Evolutionary conservation across 2,113 vertebrate genomes (phyloP), one percentile per base, ranked within the genome.

Genomic region (Ptilorrhoa leucosticta): DNA sequence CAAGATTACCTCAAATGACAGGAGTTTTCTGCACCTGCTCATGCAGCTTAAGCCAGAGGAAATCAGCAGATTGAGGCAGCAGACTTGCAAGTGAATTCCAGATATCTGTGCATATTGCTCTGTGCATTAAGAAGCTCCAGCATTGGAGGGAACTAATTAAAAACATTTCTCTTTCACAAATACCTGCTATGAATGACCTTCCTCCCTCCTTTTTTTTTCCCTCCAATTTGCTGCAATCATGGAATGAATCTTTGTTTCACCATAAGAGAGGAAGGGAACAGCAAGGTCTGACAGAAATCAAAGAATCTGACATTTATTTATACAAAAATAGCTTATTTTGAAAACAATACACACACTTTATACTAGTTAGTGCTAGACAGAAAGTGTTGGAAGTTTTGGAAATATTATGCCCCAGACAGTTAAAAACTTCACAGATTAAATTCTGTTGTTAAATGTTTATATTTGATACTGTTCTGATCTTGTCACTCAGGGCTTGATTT

Each of bases 371-470:
- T 40, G 65, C 56, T 51, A 33, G 42, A 79, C 50, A 90, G 61
- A 84, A 85, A 77, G 82, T 23, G 77, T 15, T 95, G 78, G 73
- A 50, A 88, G 54, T 79, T 89, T 90, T 71, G 78, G 92, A 93
- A 93, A 54, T 39, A 13, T 10, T 21, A 65, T 57, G 63, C 50
- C 42, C 71, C 63, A 70, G 51, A 63, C 54, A 56, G n/a, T 83
- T 56, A 30, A 77, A 65, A 73, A 20, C 11, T n/a, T 73, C 12
- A 65, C 33, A 77, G 58, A 50, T 40, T 40, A 23, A 91, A 35
- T 84, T 75, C 33, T 45, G 26, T 14, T 79, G 12, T 60, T 90
- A 37, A 21, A 45, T 17, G 23, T 21, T 70, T 79, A 0, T 37
- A 15, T 80, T 80, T 90, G 15, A 42, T 30, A 39, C 58, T 35